A percentile compares a stretch with the other conserved stretches of the same genome.
Conservation (phyloP, 2,797 vertebrate genomes). For the Gallinago stenura region DNA sequence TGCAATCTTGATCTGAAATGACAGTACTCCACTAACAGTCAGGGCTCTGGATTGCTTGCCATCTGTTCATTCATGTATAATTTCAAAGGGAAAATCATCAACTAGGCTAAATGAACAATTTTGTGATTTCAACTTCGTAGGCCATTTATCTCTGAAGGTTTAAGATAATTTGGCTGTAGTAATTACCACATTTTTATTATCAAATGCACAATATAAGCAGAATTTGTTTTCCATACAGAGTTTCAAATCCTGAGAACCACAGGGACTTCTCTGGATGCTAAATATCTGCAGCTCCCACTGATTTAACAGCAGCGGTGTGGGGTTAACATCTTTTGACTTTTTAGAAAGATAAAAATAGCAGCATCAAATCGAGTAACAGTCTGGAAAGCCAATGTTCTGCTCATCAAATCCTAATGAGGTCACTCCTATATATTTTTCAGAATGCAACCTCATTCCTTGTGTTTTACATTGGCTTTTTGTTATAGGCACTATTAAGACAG, state of each 20-base stretch:
- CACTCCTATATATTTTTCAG: neutral
- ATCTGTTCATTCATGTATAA: conserved; percentile 44
- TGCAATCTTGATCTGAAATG: conserved; percentile 39
- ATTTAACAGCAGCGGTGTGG: neutral
- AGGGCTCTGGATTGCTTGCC: conserved; percentile 21
- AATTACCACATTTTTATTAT: neutral
- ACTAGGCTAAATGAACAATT: conserved; percentile 25
- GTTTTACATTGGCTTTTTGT: neutral
- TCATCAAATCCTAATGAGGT: neutral
- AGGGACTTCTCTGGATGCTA: neutral
- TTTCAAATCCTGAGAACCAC: neutral
- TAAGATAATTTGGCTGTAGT: neutral
- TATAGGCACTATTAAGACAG: neutral
- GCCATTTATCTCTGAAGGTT: neutral
- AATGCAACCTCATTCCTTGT: neutral
- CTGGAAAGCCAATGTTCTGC: neutral
- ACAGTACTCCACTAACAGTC: conserved; percentile 12
- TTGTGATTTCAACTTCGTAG: neutral
- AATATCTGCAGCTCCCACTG: neutral
- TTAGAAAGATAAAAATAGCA: neutral
- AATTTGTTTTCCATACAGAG: neutral
- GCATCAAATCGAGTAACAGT: neutral
- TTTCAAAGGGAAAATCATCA: conserved; percentile 43
- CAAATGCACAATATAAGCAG: neutral
- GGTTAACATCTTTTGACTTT: neutral